Conservation (phyloP, 2,797 vertebrate species). For the Labroides dimidiatus region DNA sequence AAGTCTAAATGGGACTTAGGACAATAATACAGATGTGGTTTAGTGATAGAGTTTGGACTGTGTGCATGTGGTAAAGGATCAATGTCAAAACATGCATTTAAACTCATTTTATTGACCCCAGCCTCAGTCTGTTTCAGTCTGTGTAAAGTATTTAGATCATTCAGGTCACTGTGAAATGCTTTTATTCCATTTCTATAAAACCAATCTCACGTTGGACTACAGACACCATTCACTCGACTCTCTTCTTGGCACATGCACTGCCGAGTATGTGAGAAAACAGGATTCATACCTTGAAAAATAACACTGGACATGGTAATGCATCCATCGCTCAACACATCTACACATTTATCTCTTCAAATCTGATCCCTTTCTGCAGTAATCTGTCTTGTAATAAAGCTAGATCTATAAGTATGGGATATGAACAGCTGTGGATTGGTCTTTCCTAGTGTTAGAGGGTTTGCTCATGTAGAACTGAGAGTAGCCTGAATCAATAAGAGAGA, state of each 20-base stretch:
- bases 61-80: slow-evolving; percentile 16
- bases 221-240: not conserved
- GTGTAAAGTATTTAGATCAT: slow-evolving; percentile 7
- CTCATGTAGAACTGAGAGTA: slow-evolving; percentile 84
- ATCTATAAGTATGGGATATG: slow-evolving; percentile 71
- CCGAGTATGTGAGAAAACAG: slow-evolving; percentile 6
- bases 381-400: slow-evolving; percentile 52
- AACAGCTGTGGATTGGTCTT: slow-evolving; percentile 70
- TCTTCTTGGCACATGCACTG: slow-evolving; percentile 8
- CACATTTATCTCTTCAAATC: slow-evolving; percentile 59
- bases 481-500: slow-evolving; percentile 86
- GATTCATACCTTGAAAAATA: slow-evolving; percentile 30
- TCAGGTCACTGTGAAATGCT: slow-evolving; percentile 5
- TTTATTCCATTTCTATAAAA: too few relatives aligned
- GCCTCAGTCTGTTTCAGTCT: not conserved
- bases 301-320: slow-evolving; percentile 30
- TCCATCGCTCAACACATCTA: slow-evolving; percentile 46
- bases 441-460: slow-evolving; percentile 77
- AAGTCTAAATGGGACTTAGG: not conserved
- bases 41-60: not conserved
- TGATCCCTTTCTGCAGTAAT: slow-evolving; percentile 47
- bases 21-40: not conserved
- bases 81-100: slow-evolving; percentile 5
- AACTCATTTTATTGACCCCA: slow-evolving; percentile 2
- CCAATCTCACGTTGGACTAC: not conserved